A percentile compares a stretch with the other conserved stretches of the same genome.
Conservation (phyloP, 1,140 invertebrate genomes). For the Drosophila watanabei region DNA sequence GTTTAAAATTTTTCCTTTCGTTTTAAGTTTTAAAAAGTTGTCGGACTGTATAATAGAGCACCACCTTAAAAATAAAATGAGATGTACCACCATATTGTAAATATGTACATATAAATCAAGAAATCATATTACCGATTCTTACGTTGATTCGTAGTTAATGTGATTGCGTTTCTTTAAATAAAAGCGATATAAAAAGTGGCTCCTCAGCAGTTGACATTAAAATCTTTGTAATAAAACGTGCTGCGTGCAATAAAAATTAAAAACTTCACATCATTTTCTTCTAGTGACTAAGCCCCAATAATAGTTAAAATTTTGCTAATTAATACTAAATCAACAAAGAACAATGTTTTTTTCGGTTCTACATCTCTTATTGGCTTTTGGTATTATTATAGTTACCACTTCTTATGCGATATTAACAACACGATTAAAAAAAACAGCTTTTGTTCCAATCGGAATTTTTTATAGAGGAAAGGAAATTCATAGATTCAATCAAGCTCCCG, state of each 20-base stretch:
- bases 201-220: background rate
- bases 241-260: background rate
- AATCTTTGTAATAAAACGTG: background rate
- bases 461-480: constrained; percentile 16
- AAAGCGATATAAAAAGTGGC: background rate
- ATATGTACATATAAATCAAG: background rate
- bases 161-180: background rate
- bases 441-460: constrained; percentile 4
- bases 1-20: too few relatives aligned
- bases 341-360: constrained; percentile 42
- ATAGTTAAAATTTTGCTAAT: background rate
- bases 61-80: background rate
- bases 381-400: constrained; percentile 13
- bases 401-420: constrained; percentile 46
- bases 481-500: constrained; percentile 85
- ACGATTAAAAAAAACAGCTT: constrained; percentile 28
- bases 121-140: background rate
- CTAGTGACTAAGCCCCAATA: background rate
- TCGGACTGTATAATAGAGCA: background rate
- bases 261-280: background rate
- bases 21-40: too few relatives aligned
- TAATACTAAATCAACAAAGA: background rate
- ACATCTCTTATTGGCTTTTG: constrained; percentile 19
- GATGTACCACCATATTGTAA: background rate
- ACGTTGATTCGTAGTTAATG: background rate